Percentiles rank a stretch among this genome's conserved stretches.
Conservation (phyloP, 1,140 invertebrate genomes). For the Hyles vespertilio region DNA sequence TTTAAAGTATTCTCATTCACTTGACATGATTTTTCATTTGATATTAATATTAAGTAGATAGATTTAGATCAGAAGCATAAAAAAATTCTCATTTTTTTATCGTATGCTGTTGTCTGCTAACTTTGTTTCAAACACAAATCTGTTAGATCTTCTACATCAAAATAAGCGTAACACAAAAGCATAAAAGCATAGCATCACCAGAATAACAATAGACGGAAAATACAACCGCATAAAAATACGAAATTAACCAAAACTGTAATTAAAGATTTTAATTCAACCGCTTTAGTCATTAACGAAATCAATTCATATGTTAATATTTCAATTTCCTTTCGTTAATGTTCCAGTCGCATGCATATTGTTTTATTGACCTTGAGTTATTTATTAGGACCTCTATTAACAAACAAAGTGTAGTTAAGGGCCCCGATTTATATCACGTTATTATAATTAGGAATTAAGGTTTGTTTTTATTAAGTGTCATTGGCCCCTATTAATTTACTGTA, state of each 20-base stretch:
- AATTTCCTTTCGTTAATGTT: conserved; percentile 31
- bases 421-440: background rate
- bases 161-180: no score
- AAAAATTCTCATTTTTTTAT: no score
- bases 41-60: no score
- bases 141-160: no score
- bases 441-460: conserved; percentile 7
- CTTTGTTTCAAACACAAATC: no score
- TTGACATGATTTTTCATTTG: no score
- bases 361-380: conserved; percentile 21
- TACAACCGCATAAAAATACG: background rate
- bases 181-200: no score
- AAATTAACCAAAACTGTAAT: conserved; percentile 1
- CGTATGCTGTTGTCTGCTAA: no score
- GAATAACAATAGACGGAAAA: no score
- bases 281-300: conserved; percentile 8
- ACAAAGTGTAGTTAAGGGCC: conserved; percentile 20
- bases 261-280: background rate
- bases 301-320: conserved; percentile 33
- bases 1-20: no score
- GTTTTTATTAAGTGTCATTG: conserved; percentile 4
- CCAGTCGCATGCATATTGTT: conserved; percentile 26
- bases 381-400: conserved; percentile 33
- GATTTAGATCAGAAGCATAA: no score
- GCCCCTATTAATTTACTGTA: background rate